Base-by-base conservation (phyloP, 2,113 vertebrate genomes). In the Corydoras sp. region DNA sequence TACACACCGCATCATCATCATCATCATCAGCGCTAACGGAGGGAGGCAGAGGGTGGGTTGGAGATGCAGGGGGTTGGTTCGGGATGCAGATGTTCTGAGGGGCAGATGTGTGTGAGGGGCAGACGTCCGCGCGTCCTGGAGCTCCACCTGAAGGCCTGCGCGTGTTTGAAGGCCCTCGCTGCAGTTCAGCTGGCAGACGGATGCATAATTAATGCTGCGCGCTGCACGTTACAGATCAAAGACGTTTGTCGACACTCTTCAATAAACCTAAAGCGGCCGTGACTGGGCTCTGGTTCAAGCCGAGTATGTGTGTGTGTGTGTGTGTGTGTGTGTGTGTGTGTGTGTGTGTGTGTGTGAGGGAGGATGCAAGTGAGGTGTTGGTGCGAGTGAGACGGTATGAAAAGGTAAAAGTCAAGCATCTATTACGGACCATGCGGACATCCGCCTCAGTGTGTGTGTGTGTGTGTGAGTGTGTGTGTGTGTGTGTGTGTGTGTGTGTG, bases 141-240 rank as follows among this genome's bases (percentile, higher is more conserved):
- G 84, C 68, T 8, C 35, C 78, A 76, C 73, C 87, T 81, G 49
- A 2, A 82, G 84, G 85, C 82, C 74, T 73, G 79, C 73, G 78
- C 81, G 79, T 71, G 79, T 82, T 85, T 59, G 75, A 85, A 86
- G 84, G 85, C 85, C 82, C 82, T 84, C 66, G 3, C 75, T 62
- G 73, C 74, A 30, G 79, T 85, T 82, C 79, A 62, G 58, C 78
- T 72, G 72, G 85, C 81, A 81, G 79, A 9, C 73, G 49, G 76
- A 87, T 88, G 65, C 82, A 89, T 89, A 86, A 89, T 90, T 88
- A 89, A 89, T 88, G 85, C 70, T 69, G 79, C 76, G 81, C 82
- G 78, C 79, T 84, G 85, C 80, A 78, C 83, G 85, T 84, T 78
- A 76, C 63, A 85, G 85, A 89, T 89, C 85, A 88, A 87, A 88